These are phyloP conservation scores for Calosoma granatense DNA, from an alignment of 1,140 invertebrate species.

Conservation along the genomic window DNA sequence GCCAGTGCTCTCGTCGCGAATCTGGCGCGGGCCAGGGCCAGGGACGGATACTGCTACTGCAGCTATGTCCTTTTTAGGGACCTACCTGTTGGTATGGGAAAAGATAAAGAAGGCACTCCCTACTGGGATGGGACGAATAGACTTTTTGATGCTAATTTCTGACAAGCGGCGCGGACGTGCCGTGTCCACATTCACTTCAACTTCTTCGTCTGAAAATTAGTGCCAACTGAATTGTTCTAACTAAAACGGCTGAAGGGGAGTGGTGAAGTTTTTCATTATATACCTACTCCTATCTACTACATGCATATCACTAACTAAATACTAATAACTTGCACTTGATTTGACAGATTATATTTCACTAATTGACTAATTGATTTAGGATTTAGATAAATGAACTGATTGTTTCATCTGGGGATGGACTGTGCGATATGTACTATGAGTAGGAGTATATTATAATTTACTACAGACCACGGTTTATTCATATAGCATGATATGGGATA, in stretches of 20 bases:
- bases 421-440: too few species aligned
- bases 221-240: slow-evolving; percentile 22
- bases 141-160: slow-evolving; percentile 76
- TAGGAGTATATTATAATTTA: too few species aligned
- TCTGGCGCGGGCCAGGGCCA: background rate
- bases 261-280: too few species aligned
- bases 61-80: slow-evolving; percentile 30
- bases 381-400: too few species aligned
- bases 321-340: too few species aligned
- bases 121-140: slow-evolving; percentile 89
- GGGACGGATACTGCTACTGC: slow-evolving; percentile 20
- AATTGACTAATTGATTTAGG: too few species aligned
- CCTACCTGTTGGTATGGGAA: slow-evolving; percentile 82
- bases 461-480: too few species aligned
- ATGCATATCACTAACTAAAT: too few species aligned
- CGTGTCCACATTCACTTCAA: slow-evolving; percentile 37
- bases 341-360: too few species aligned
- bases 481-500: too few species aligned
- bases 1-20: background rate
- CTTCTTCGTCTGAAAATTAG: slow-evolving; percentile 37
- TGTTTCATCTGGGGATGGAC: too few species aligned
- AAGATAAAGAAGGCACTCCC: slow-evolving; percentile 94
- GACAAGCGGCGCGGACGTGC: slow-evolving; percentile 83
- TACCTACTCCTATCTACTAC: too few species aligned
- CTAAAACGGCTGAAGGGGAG: slow-evolving; percentile 9